These are phyloP conservation scores for Drosophila koepferae DNA, from an alignment of 2,888 invertebrate genomes.

Conservation along the genomic window DNA sequence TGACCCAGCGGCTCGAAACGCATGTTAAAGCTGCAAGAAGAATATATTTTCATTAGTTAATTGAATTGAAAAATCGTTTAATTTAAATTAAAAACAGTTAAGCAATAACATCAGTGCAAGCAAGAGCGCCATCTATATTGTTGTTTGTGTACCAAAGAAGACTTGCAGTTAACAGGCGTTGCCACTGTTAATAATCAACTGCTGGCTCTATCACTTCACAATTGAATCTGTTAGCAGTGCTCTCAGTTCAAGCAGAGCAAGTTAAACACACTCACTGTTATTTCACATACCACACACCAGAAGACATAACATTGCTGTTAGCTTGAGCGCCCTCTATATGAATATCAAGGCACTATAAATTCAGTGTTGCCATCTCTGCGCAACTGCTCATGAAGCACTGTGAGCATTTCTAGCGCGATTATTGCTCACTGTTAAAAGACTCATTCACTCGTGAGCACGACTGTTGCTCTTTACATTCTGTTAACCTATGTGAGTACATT, in stretches of 20 bases:
- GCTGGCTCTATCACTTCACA: background rate
- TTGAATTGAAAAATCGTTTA: slow-evolving; percentile 4
- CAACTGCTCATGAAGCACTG: background rate
- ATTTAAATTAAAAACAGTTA: slow-evolving; percentile 7
- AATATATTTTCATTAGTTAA: background rate
- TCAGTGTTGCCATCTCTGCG: slow-evolving; percentile 14
- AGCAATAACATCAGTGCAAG: background rate
- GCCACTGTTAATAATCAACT: background rate
- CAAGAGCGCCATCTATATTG: slow-evolving; percentile 5
- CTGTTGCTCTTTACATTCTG: background rate
- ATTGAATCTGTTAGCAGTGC: background rate
- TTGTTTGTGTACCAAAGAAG: background rate
- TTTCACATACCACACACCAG: background rate
- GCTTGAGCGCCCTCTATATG: slow-evolving; percentile 34
- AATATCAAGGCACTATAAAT: background rate
- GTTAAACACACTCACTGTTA: background rate
- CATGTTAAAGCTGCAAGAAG: slow-evolving; percentile 71
- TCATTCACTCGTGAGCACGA: no score
- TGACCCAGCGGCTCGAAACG: slow-evolving; percentile 82
- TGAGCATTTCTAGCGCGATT: background rate
- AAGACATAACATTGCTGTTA: background rate
- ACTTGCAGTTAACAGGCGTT: background rate
- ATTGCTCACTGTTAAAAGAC: no score
- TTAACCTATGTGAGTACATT: background rate
- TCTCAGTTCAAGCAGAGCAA: background rate